A percentile compares a stretch with the other conserved stretches of the same genome.
phyloP scores from a whole-genome alignment of 2,797 vertebrate species.

The Carcharodon carcharias region DNA sequence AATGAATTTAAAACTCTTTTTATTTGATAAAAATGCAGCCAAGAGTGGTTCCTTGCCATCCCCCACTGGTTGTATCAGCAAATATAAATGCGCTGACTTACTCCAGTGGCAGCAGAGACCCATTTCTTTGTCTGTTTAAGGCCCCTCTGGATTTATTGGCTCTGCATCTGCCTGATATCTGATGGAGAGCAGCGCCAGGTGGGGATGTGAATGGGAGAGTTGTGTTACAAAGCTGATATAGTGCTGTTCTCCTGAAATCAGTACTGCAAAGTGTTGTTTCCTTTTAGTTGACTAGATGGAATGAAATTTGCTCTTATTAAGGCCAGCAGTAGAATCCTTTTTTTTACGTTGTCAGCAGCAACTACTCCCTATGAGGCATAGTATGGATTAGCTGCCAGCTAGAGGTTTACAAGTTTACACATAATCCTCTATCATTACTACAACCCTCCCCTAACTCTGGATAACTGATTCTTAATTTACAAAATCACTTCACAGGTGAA shows the following conservation, averaged over 20 bases:
- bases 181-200: not conserved
- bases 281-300: not conserved
- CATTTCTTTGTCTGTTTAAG: not conserved
- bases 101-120: not conserved
- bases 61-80: not conserved
- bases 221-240: not conserved
- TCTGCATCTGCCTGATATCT: not conserved
- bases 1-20: not conserved
- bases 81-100: not conserved
- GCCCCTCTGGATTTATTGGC: not conserved
- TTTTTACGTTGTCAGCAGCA: not conserved
- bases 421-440: not conserved
- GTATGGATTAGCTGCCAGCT: not conserved
- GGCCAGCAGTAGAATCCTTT: not conserved
- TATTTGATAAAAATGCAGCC: not conserved
- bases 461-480: not conserved
- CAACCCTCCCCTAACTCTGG: not conserved
- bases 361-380: not conserved
- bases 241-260: not conserved
- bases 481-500: not conserved
- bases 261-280: not conserved
- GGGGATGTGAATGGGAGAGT: not conserved
- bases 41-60: not conserved
- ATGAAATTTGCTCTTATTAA: not conserved
- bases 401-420: not conserved